Evolutionary conservation across 2,797 vertebrate genomes (phyloP).

Genomic region (Enteromius viviparus): DNA sequence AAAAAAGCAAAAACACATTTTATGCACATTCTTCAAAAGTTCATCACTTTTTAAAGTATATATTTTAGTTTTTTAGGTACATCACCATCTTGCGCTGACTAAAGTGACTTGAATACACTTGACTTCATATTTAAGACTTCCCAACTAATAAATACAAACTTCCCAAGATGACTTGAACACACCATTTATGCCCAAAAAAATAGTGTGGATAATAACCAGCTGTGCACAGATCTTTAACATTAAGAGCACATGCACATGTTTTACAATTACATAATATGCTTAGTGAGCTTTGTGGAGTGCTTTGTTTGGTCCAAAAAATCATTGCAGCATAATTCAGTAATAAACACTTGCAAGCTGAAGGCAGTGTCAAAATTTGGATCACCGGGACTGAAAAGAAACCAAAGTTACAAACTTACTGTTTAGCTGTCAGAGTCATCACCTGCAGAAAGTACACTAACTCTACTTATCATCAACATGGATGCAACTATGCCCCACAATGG

Average conservation of each 20-base stretch:
- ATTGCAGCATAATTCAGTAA: conserved; percentile 13
- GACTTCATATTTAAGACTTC: background rate
- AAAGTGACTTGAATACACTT: background rate
- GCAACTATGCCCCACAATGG: background rate
- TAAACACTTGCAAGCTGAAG: conserved; percentile 9
- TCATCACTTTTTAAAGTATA: background rate
- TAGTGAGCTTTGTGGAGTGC: background rate
- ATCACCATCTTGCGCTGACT: background rate
- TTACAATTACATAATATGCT: background rate
- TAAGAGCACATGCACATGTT: background rate
- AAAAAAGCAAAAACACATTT: background rate
- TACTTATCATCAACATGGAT: background rate
- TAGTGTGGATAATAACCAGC: background rate
- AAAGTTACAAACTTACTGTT: background rate
- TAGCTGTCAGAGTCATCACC: background rate
- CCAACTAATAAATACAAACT: background rate
- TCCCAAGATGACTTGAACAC: background rate
- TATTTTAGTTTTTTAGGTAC: background rate
- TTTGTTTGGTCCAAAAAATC: conserved; percentile 13
- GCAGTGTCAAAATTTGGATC: background rate
- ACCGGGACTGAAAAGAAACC: background rate
- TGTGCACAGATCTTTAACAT: background rate
- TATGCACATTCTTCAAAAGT: background rate
- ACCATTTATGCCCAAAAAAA: background rate
- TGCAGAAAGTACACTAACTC: background rate